phyloP scores from a whole-genome alignment of 2,113 vertebrate genomes.

The Rhinogobius similis region DNA sequence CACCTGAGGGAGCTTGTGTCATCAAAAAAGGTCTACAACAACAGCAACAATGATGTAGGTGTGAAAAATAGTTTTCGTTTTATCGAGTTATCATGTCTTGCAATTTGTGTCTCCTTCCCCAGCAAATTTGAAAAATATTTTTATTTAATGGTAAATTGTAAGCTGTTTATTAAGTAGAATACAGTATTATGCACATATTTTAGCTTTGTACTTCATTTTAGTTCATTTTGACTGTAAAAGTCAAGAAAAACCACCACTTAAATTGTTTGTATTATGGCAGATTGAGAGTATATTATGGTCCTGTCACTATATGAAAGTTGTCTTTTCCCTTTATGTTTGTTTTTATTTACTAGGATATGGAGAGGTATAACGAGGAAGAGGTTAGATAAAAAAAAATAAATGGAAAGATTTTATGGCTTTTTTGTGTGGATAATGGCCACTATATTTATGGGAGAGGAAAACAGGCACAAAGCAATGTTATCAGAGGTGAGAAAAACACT shows the following conservation, averaged over 20 bases:
- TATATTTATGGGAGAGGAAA: slow-evolving; percentile 29
- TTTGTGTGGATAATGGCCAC: slow-evolving; percentile 28
- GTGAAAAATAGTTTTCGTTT: no score
- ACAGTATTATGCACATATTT: no score
- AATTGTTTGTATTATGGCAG: background rate
- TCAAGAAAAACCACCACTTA: background rate
- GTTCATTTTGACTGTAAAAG: background rate
- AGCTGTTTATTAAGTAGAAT: no score
- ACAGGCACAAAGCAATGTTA: slow-evolving; percentile 22
- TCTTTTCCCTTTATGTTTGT: background rate
- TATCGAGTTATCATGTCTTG: no score
- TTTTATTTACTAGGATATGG: slow-evolving; percentile 29
- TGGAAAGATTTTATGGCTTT: slow-evolving; percentile 20
- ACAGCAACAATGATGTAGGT: no score
- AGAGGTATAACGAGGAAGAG: slow-evolving; percentile 13
- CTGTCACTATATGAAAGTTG: background rate
- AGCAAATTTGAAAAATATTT: no score
- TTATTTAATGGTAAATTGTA: background rate
- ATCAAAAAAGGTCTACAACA: no score
- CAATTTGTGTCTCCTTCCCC: no score
- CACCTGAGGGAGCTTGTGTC: no score
- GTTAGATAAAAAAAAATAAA: slow-evolving; percentile 42
- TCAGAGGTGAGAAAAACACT: slow-evolving; percentile 54
- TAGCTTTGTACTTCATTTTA: background rate
- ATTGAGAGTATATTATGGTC: background rate